Conservation (phyloP, 2,113 vertebrate genomes). For the Clupea harengus region DNA sequence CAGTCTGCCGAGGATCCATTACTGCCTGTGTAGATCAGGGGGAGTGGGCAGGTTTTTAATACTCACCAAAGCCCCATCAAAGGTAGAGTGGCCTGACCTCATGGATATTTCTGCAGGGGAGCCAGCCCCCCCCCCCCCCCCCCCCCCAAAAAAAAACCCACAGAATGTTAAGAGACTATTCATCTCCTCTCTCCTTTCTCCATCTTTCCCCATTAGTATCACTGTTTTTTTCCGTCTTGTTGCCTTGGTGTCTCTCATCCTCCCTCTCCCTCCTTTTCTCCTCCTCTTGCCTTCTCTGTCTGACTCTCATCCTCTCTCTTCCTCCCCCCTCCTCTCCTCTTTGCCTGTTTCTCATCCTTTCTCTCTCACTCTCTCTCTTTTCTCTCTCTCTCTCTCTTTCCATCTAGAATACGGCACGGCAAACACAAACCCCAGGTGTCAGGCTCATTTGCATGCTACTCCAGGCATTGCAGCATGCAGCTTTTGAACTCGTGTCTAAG, state of each 20-base stretch:
- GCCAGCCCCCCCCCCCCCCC: too few relatives aligned
- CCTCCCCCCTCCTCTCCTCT: not conserved
- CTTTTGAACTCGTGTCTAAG: conserved; percentile 55
- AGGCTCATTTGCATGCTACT: conserved; percentile 35
- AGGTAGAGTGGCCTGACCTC: not conserved
- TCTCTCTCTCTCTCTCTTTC: not conserved
- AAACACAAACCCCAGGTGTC: conserved; percentile 34
- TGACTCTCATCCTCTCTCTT: not conserved
- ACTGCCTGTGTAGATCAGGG: not conserved
- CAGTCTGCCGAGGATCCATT: not conserved
- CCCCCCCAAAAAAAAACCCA: too few relatives aligned
- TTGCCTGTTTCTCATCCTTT: not conserved
- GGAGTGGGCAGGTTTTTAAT: not conserved
- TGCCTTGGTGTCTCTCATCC: not conserved
- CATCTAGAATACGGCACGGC: not conserved
- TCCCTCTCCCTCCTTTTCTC: not conserved
- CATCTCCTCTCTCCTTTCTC: not conserved
- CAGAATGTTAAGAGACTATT: not conserved
- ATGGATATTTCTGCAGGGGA: not conserved
- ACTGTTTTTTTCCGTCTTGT: not conserved
- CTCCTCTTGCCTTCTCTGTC: not conserved
- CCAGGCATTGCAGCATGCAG: conserved; percentile 42
- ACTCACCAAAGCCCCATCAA: not conserved
- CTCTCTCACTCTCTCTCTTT: not conserved
- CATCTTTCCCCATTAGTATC: not conserved